Evolutionary conservation across 2,888 invertebrate species (phyloP), one percentile per base, ranked within the genome.

Genomic region (Drosophila pullipes): DNA sequence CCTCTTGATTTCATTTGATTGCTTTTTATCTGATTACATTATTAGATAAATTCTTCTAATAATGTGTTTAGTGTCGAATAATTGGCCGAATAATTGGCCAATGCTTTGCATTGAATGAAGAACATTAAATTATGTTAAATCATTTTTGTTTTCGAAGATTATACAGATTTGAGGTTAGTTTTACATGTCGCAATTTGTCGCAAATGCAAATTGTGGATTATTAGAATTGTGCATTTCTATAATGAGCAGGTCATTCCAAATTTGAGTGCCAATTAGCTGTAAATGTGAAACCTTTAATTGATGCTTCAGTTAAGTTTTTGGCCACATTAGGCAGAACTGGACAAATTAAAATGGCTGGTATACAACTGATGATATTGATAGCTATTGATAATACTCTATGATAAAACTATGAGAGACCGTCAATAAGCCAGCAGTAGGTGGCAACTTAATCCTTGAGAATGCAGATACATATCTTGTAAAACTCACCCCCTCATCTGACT

Each of bases 341-440:
- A 10, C 53, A 22, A 33, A 66, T 66, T 25, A 54, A 47, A 47
- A 37, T 25, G 25, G 25, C 25, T 25, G 25, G 25, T 16, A 30
- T 16, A 7, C 13, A 13, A 28, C 4, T 30, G 57, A 28, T 28
- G 16, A n/a, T 58, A 10, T 22, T 41, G 10, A 41, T 10, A 16
- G 18, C 6, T 10, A 30, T n/a, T 55, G 35, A 37, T 28, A 37
- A 55, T 13, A 25, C 10, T 54, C 22, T 7, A 18, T 22, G 18
- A 25, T 13, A 18, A 6, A 16, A 3, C 18, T 0, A 25, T 25
- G 25, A 35, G 35, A 49, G 33, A 5, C n/a, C 4, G 28, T 13
- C 39, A 39, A 28, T 28, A 55, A 22, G 44, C 11, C 44, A 9
- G 49, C 18, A 59, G 44, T 25, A 35, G 59, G 13, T 60, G 33